Evolutionary conservation across 2,797 vertebrate genomes (phyloP).

Genomic region (Halcyon smyrnensis): DNA sequence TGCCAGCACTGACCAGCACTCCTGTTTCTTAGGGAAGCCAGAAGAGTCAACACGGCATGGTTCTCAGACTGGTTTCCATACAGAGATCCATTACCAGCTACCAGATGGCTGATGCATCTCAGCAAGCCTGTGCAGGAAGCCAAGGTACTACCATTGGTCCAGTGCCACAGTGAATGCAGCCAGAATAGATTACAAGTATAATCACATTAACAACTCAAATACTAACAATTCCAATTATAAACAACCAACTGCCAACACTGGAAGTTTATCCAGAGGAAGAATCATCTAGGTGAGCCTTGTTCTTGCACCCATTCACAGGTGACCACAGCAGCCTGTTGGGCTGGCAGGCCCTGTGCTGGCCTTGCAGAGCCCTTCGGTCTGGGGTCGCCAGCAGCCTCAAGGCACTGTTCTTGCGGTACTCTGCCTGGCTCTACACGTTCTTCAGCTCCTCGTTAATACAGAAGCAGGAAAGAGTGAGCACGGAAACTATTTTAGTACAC

Average conservation of each 20-base stretch:
- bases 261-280: background rate
- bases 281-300: background rate
- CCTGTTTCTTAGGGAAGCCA: background rate
- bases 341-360: background rate
- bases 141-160: background rate
- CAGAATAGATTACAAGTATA: background rate
- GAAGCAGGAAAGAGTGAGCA: background rate
- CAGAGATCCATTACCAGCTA: background rate
- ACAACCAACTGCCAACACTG: background rate
- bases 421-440: background rate
- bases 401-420: background rate
- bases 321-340: background rate
- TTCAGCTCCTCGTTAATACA: background rate
- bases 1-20: background rate
- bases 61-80: background rate
- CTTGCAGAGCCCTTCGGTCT: background rate
- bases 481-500: background rate
- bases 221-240: background rate
- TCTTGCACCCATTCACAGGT: background rate
- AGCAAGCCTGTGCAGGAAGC: background rate
- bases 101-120: background rate
- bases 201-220: background rate
- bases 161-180: background rate
- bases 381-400: background rate
- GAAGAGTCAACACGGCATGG: background rate